Conservation (phyloP, 2,113 vertebrate species). For the Carlito syrichta region DNA sequence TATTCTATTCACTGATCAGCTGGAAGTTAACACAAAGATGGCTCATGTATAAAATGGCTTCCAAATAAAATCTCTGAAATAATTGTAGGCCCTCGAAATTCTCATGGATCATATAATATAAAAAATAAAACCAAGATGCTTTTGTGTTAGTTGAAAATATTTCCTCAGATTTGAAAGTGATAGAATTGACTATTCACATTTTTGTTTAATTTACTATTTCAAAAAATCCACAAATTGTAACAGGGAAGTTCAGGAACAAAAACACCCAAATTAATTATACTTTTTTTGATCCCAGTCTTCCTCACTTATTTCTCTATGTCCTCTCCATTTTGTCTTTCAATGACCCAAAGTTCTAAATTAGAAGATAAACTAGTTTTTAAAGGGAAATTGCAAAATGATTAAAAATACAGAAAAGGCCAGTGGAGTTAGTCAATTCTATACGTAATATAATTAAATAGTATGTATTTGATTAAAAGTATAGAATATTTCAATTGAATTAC, state of each 20-base stretch:
- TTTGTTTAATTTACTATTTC: not conserved
- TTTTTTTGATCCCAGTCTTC: not conserved
- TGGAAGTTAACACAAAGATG: no score
- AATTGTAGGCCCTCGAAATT: not conserved
- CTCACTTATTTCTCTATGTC: not conserved
- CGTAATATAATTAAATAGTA: not conserved
- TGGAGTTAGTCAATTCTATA: not conserved
- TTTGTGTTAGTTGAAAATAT: not conserved
- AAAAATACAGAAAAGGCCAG: not conserved
- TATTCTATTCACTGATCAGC: no score
- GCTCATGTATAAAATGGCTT: no score
- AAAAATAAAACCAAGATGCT: constrained; percentile 7
- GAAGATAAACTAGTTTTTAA: not conserved
- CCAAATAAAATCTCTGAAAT: not conserved
- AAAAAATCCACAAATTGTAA: not conserved
- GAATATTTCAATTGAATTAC: not conserved
- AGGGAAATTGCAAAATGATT: not conserved
- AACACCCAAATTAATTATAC: not conserved
- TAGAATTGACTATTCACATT: not conserved
- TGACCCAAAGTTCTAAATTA: not conserved
- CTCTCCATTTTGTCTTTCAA: not conserved
- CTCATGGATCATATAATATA: not conserved
- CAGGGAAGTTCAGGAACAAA: not conserved
- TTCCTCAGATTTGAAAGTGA: not conserved
- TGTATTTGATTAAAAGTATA: not conserved